A percentile compares a stretch with the other conserved stretches of the same genome.
Evolutionary conservation across 2,113 vertebrate genomes (phyloP).

Genomic region (Chaenocephalus aceratus): DNA sequence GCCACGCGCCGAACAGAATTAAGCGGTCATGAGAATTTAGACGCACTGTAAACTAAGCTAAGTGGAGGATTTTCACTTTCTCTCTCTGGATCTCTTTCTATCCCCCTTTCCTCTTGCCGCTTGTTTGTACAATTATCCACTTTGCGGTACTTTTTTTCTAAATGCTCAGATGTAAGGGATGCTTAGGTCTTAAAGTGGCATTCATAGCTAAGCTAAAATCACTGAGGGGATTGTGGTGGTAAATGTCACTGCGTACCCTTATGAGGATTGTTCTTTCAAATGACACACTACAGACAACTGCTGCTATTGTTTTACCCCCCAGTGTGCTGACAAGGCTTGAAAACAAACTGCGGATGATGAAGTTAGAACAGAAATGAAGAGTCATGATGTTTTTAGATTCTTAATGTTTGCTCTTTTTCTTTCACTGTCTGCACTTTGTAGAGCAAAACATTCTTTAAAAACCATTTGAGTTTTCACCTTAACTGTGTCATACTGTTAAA

Average conservation of each 20-base stretch:
- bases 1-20: slow-evolving; percentile 69
- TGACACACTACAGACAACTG: slow-evolving; percentile 19
- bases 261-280: slow-evolving; percentile 16
- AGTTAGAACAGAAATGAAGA: slow-evolving; percentile 51
- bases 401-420: slow-evolving; percentile 28
- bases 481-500: slow-evolving; percentile 8
- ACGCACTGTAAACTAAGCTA: slow-evolving; percentile 59
- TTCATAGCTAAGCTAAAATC: slow-evolving; percentile 46
- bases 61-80: slow-evolving; percentile 62
- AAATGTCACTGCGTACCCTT: slow-evolving; percentile 65
- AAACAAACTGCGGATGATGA: slow-evolving; percentile 29
- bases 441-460: slow-evolving; percentile 19
- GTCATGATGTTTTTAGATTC: slow-evolving; percentile 44
- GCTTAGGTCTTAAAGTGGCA: slow-evolving; percentile 30
- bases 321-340: slow-evolving; percentile 41
- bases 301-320: slow-evolving; percentile 40
- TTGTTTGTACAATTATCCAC: slow-evolving; percentile 65
- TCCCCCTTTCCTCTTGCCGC: neutral
- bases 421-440: slow-evolving; percentile 2
- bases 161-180: slow-evolving; percentile 51
- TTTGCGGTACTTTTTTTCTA: slow-evolving; percentile 45
- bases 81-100: neutral
- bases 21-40: slow-evolving; percentile 47
- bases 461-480: neutral
- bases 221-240: slow-evolving; percentile 53